These are phyloP conservation scores for Muscicapa striata DNA, from an alignment of 2,797 vertebrate species.

Conservation along the genomic window DNA sequence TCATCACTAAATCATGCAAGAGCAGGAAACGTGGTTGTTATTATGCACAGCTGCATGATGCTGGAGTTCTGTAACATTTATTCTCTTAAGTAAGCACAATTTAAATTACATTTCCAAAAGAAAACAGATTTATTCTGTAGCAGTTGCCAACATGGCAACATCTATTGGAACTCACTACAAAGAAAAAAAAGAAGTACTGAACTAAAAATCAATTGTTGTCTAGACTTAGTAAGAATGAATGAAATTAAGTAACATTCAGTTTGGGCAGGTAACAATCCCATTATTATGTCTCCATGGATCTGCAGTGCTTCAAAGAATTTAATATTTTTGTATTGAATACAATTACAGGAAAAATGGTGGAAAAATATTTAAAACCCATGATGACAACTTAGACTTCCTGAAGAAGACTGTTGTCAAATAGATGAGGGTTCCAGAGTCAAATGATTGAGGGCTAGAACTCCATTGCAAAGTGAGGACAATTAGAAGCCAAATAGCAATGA, in stretches of 20 bases:
- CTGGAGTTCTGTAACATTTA: neutral
- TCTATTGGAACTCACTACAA: neutral
- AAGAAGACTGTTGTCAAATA: neutral
- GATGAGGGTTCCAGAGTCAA: neutral
- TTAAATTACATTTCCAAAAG: constrained; percentile 4
- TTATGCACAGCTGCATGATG: neutral
- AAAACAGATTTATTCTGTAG: neutral
- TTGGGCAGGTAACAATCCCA: neutral
- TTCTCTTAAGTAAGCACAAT: neutral
- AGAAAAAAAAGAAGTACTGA: neutral
- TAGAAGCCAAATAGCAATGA: neutral
- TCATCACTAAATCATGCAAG: neutral
- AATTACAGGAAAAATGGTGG: neutral
- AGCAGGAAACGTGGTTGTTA: neutral
- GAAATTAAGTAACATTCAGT: neutral
- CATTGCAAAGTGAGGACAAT: neutral
- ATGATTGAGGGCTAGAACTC: neutral
- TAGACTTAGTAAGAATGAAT: neutral
- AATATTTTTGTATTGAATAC: neutral
- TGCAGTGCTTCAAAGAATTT: neutral
- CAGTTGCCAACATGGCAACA: neutral
- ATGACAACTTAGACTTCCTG: neutral
- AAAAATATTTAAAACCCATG: neutral
- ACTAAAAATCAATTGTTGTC: neutral
- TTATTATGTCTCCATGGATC: neutral